These are phyloP conservation scores for Dasyurus viverrinus DNA, from an alignment of 2,113 vertebrate species.

Conservation along the genomic window DNA sequence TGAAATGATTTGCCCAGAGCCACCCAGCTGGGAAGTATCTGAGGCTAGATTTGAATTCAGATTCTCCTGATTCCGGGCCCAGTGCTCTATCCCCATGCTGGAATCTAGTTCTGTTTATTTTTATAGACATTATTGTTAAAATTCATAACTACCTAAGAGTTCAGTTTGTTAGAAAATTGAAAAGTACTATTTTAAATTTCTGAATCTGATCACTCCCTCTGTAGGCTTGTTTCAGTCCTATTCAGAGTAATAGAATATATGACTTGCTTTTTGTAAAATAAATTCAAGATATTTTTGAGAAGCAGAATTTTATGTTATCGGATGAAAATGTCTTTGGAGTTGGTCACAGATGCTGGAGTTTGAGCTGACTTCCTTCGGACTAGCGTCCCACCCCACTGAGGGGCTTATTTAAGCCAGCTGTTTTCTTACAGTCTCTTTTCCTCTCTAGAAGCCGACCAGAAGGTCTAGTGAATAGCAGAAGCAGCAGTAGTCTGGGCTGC, in stretches of 20 bases:
- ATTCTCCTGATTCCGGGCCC: background rate
- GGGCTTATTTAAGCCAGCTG: constrained; percentile 3
- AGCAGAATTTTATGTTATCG: constrained; percentile 36
- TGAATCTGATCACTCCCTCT: background rate
- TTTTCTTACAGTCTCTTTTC: constrained; percentile 30
- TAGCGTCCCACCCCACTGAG: background rate
- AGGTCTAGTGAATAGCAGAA: constrained; percentile 44
- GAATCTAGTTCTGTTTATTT: background rate
- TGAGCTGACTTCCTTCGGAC: background rate
- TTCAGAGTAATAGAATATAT: constrained; percentile 4
- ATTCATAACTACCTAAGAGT: background rate
- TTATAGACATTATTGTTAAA: background rate
- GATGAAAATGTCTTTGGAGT: background rate
- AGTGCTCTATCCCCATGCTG: background rate
- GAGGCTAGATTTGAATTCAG: background rate
- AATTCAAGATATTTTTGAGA: constrained; percentile 32
- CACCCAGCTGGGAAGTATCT: background rate
- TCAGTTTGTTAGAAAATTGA: background rate
- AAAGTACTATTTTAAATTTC: background rate
- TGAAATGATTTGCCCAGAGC: background rate
- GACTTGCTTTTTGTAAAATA: constrained; percentile 21
- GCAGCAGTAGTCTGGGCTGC: background rate
- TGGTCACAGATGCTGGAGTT: background rate
- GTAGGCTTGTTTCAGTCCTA: constrained; percentile 2
- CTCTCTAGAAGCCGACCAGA: constrained; percentile 40